Evolutionary conservation across 2,113 vertebrate genomes (phyloP).

Genomic region (Ifrita kowaldi): DNA sequence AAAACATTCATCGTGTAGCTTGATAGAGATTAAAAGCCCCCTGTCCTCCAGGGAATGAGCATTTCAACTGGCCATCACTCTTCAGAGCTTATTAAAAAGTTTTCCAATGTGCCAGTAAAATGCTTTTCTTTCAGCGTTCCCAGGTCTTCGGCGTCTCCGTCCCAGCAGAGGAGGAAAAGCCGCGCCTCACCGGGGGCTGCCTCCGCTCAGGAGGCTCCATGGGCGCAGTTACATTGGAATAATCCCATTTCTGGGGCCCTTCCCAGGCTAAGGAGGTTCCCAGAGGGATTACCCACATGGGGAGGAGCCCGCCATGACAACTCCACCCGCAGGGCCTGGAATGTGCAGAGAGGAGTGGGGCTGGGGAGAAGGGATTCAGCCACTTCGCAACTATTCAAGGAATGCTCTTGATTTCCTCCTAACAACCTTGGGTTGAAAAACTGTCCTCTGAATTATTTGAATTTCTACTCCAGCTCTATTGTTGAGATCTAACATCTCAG

Average conservation of each 20-base stretch:
- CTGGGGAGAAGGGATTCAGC: background rate
- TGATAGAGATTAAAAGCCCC: background rate
- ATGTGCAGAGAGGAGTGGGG: background rate
- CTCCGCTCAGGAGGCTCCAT: background rate
- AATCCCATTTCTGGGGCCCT: background rate
- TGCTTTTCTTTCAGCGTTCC: background rate
- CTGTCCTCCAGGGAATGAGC: background rate
- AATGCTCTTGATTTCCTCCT: conserved; percentile 30
- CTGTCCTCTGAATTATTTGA: background rate
- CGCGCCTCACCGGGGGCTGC: background rate
- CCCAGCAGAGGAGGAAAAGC: background rate
- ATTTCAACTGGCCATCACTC: background rate
- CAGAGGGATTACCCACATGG: background rate
- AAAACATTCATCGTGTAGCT: background rate
- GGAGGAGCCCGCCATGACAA: background rate
- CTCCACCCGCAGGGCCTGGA: background rate
- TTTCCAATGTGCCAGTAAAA: background rate
- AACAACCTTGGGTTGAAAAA: background rate
- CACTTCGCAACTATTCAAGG: background rate
- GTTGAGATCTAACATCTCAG: background rate
- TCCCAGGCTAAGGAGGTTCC: background rate
- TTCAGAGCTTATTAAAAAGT: background rate
- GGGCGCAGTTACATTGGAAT: background rate
- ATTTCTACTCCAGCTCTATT: background rate
- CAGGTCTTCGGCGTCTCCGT: background rate